These are phyloP conservation scores for Physocephala rufipes DNA, from an alignment of 2,888 invertebrate genomes.

Conservation along the genomic window DNA sequence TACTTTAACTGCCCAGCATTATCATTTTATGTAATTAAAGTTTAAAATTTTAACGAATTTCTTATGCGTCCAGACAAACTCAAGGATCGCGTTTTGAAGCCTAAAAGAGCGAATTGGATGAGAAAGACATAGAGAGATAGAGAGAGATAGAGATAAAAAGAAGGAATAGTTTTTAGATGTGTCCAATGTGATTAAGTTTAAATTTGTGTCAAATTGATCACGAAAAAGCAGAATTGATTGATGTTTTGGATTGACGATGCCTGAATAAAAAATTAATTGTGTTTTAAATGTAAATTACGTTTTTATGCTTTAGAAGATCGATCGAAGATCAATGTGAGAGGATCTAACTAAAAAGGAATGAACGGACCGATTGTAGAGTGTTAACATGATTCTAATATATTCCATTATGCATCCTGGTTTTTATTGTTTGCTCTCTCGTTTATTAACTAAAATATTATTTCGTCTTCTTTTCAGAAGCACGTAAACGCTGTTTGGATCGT, in stretches of 20 bases:
- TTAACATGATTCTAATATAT: too few relatives aligned
- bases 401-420: too few relatives aligned
- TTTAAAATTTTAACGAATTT: background rate
- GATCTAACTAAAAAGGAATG: too few relatives aligned
- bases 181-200: background rate
- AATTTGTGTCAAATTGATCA: constrained; percentile 31
- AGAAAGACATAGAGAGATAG: background rate
- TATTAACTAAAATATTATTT: constrained; percentile 1
- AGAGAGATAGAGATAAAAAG: background rate
- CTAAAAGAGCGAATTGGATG: background rate
- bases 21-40: background rate
- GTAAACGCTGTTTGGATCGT: background rate
- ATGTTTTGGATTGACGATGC: too few relatives aligned
- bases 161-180: background rate
- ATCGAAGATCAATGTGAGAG: too few relatives aligned
- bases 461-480: background rate
- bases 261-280: too few relatives aligned
- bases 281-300: too few relatives aligned
- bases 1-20: too few relatives aligned
- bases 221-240: background rate
- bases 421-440: background rate
- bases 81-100: background rate
- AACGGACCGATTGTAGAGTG: too few relatives aligned
- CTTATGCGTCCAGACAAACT: constrained; percentile 26
- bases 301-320: too few relatives aligned